These are phyloP conservation scores for Eugnorisma glareosa DNA, from an alignment of 2,888 invertebrate species.

Conservation along the genomic window DNA sequence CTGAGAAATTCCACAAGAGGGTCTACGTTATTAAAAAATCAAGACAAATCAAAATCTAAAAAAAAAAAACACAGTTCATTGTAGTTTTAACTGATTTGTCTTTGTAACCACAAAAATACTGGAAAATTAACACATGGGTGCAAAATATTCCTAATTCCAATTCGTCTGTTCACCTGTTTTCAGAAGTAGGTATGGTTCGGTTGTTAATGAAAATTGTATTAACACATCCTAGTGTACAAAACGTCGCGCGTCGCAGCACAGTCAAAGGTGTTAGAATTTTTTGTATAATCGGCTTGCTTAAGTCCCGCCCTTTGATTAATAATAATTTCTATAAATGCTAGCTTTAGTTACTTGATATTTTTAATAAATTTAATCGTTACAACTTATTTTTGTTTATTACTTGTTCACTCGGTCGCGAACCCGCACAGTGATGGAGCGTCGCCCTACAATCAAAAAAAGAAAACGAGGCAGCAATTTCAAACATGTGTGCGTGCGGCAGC, in stretches of 20 bases:
- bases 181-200: not conserved
- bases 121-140: not conserved
- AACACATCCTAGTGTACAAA: not conserved
- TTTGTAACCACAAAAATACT: not conserved
- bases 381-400: no score
- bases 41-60: not conserved
- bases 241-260: no score
- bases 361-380: no score
- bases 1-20: not conserved
- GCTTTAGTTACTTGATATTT: no score
- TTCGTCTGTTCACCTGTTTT: slow-evolving; percentile 2
- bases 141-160: slow-evolving; percentile 1
- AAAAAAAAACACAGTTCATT: not conserved
- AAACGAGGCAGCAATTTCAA: no score
- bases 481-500: no score
- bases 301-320: no score
- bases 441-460: no score
- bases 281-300: no score
- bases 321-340: no score
- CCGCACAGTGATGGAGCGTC: no score
- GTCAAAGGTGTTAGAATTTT: not conserved
- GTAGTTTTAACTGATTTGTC: not conserved
- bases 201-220: not conserved
- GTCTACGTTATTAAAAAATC: not conserved
- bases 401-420: no score